Evolutionary conservation across 2,797 vertebrate genomes (phyloP).

Genomic region (Paramormyrops hopkinsi): DNA sequence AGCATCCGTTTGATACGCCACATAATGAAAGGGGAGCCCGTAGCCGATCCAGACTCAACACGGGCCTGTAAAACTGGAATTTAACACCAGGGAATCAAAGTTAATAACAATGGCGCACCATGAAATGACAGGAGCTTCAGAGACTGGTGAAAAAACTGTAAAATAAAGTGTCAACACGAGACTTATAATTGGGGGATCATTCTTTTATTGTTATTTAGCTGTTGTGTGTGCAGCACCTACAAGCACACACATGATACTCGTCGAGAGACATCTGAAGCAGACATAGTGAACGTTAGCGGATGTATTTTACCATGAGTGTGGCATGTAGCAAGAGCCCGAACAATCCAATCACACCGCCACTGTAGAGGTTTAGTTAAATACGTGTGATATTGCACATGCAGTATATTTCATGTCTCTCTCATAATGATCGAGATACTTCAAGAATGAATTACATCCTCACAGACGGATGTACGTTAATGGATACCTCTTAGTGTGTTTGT

Average conservation of each 20-base stretch:
- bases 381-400: neutral
- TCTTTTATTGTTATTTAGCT: neutral
- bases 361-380: neutral
- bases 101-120: neutral
- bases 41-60: neutral
- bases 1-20: neutral
- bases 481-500: neutral
- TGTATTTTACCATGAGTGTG: neutral
- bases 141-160: neutral
- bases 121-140: constrained; percentile 4
- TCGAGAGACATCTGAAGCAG: neutral
- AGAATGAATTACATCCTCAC: neutral
- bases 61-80: neutral
- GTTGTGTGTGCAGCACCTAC: neutral
- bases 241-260: neutral
- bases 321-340: neutral
- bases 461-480: neutral
- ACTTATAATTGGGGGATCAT: constrained; percentile 2
- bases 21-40: neutral
- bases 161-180: neutral
- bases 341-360: neutral
- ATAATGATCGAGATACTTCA: neutral
- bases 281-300: neutral
- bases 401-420: neutral
- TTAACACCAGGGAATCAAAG: neutral